phyloP scores from a whole-genome alignment of 2,888 invertebrate genomes.

The Polymixis flavicincta region DNA sequence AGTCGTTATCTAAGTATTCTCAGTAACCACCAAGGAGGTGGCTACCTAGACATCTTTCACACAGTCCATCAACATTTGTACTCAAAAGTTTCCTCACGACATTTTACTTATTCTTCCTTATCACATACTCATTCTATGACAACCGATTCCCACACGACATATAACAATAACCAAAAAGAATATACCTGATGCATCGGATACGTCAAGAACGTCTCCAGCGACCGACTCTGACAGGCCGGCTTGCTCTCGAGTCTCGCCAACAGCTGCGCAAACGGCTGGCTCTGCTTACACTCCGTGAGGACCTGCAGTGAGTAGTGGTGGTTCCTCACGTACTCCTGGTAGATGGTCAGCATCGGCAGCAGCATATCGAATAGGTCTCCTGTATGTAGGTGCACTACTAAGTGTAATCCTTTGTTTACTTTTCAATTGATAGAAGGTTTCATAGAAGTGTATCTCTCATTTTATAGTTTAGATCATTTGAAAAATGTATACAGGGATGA shows the following conservation, averaged over 20 bases:
- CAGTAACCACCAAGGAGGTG: too few relatives aligned
- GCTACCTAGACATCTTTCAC: too few relatives aligned
- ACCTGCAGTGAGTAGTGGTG: slow-evolving; percentile 98
- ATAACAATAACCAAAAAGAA: not conserved
- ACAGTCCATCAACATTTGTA: too few relatives aligned
- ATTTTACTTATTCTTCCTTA: too few relatives aligned
- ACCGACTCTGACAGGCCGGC: slow-evolving; percentile 95
- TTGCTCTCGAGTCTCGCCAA: slow-evolving; percentile 96
- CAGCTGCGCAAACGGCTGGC: slow-evolving; percentile 94
- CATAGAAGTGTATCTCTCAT: not conserved
- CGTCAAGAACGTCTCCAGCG: slow-evolving; percentile 96
- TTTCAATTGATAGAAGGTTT: not conserved
- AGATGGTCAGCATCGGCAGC: slow-evolving; percentile 98
- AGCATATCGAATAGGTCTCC: slow-evolving; percentile 98
- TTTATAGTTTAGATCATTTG: not conserved
- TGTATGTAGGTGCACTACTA: slow-evolving; percentile 84
- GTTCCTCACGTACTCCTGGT: slow-evolving; percentile 98
- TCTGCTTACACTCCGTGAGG: slow-evolving; percentile 97
- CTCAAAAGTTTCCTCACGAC: too few relatives aligned
- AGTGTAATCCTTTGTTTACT: slow-evolving; percentile 63
- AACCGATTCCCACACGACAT: too few relatives aligned
- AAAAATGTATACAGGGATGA: not conserved
- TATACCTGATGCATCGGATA: slow-evolving; percentile 97
- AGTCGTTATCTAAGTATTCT: too few relatives aligned
- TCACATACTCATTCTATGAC: too few relatives aligned